Evolutionary conservation across 2,797 vertebrate genomes (phyloP), one percentile per base, ranked within the genome.

Genomic region (Morelia viridis): DNA sequence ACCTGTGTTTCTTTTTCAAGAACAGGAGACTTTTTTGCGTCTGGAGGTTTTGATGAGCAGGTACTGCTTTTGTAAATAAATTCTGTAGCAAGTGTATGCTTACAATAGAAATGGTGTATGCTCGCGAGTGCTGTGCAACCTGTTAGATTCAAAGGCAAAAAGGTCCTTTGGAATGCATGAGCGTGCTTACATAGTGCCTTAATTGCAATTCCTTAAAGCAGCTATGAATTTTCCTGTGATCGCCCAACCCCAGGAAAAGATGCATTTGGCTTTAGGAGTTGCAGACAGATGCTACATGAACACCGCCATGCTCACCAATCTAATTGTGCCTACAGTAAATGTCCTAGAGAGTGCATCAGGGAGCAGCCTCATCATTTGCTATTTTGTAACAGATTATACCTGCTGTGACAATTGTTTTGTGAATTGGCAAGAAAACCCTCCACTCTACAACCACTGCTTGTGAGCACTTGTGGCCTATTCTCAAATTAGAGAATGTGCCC

Each of bases 21-120:
- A 96, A 97, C 97, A 0, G 99, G 99, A 91, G 98, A 99, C 17
- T 97, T 97, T 90, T 99, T 99, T 96, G 98, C 98, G 22, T 99
- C 99, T 46, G 99, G 98, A 92, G 98, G 99, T 28, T 98, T 98
- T 89, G 99, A 99, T 96, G 98, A 99, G 92, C 99, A 99, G 98
- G 99, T 99, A 96, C 90, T 94, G 35, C 31, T 92, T 46, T 89
- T 35, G 58, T 58, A 22, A 64, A 19, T 56, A 53, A 58, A 28
- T n/a, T 50, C 31, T 88, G 92, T 90, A 61, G 92, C 87, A 12
- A 0, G 19, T 31, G 11, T 1, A 88, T 1, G 11, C 5, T 31
- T 85, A 46, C 15, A 50, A 22, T 53, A 28, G 11, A 31, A 50
- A 85, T 90, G 50, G 15, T 1, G 58, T 46, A 10, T 46, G 19